Evolutionary conservation across 2,797 vertebrate genomes (phyloP).

Genomic region (Sebastes taczanowskii): DNA sequence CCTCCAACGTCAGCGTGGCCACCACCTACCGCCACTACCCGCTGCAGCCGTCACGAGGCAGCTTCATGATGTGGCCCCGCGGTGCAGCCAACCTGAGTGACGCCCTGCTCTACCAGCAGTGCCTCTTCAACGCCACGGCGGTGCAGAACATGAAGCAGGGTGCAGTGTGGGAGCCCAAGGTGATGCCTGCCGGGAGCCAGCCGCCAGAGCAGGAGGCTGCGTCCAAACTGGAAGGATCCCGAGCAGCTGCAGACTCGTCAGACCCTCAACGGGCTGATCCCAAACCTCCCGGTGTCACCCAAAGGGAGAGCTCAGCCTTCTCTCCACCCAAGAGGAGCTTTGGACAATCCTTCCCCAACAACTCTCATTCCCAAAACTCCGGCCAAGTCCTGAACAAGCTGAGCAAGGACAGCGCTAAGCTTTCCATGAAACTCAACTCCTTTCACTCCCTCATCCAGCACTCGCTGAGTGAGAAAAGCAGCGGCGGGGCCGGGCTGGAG

Average conservation of each 20-base stretch:
- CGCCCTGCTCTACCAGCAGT: conserved; percentile 94
- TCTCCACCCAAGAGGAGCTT: conserved; percentile 89
- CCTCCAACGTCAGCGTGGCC: conserved; percentile 96
- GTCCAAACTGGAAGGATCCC: conserved; percentile 85
- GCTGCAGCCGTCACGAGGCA: conserved; percentile 74
- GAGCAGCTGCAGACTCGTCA: conserved; percentile 66
- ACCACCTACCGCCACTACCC: conserved; percentile 96
- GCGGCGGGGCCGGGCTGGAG: conserved; percentile 73
- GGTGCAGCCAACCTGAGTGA: conserved; percentile 87
- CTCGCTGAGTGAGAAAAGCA: conserved; percentile 82
- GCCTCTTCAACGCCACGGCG: conserved; percentile 90
- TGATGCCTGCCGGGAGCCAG: conserved; percentile 82
- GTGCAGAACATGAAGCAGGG: conserved; percentile 92
- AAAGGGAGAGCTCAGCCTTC: conserved; percentile 91
- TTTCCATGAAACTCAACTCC: conserved; percentile 87
- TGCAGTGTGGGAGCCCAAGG: conserved; percentile 88
- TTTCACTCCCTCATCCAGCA: conserved; percentile 92
- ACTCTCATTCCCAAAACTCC: conserved; percentile 56
- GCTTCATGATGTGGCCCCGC: conserved; percentile 94
- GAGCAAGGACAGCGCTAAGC: conserved; percentile 86
- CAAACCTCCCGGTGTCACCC: conserved; percentile 58
- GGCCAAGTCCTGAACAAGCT: conserved; percentile 83
- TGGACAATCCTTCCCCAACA: conserved; percentile 81
- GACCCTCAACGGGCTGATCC: conserved; percentile 76
- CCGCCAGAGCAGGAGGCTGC: conserved; percentile 78